Percentiles rank a stretch among this genome's conserved stretches.
These are phyloP conservation scores for Motacilla alba DNA, from an alignment of 2,113 vertebrate species.

Conservation along the genomic window DNA sequence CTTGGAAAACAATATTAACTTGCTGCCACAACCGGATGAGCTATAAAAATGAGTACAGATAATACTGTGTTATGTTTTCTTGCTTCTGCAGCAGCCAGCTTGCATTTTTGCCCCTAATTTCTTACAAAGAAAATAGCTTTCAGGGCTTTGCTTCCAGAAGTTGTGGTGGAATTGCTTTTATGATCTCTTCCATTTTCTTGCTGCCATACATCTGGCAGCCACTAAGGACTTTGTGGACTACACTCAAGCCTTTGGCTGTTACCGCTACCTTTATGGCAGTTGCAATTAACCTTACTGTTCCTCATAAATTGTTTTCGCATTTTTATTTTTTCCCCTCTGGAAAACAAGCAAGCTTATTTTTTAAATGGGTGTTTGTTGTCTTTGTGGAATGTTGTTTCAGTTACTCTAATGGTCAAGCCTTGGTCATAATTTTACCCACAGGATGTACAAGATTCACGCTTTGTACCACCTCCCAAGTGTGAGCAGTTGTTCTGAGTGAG, in stretches of 20 bases:
- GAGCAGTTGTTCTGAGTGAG: neutral
- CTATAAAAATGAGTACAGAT: conserved; percentile 15
- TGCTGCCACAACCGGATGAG: neutral
- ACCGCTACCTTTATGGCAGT: neutral
- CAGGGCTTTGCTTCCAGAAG: neutral
- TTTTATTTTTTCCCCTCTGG: fast-evolving
- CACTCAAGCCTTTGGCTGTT: neutral
- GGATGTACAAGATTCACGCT: neutral
- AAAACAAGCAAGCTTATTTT: neutral
- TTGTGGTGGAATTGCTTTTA: conserved; percentile 1
- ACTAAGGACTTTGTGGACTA: neutral
- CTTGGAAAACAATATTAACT: conserved; percentile 17
- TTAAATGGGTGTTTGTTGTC: neutral
- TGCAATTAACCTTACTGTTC: neutral
- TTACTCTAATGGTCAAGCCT: neutral
- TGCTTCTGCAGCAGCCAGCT: conserved; percentile 18
- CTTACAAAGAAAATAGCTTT: neutral
- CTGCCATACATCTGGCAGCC: neutral
- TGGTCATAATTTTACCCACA: neutral
- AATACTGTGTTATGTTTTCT: neutral
- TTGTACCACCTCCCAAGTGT: fast-evolving
- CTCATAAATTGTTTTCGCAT: neutral
- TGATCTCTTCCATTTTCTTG: neutral
- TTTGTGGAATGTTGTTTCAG: neutral
- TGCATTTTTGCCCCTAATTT: neutral